These are phyloP conservation scores for Uropsilus gracilis DNA, from an alignment of 2,113 vertebrate genomes.

Conservation along the genomic window DNA sequence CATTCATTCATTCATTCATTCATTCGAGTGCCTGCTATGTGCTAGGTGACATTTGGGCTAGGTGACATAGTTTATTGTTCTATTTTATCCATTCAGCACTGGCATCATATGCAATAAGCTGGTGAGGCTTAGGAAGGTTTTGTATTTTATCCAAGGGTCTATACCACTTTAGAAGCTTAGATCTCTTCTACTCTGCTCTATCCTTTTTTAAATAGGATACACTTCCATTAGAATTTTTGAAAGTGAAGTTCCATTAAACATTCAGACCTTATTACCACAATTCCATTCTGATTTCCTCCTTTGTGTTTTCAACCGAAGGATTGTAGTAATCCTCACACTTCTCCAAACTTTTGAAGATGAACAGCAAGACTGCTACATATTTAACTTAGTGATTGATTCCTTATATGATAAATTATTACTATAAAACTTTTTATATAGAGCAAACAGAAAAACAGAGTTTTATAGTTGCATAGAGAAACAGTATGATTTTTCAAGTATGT, in stretches of 20 bases:
- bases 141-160: not conserved
- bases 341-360: constrained; percentile 34
- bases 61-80: not conserved
- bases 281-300: not conserved
- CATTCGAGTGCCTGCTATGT: not conserved
- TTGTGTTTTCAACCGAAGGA: constrained; percentile 40
- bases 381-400: constrained; percentile 40
- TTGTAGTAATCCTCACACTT: not conserved
- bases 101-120: not conserved
- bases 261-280: not conserved
- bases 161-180: not conserved
- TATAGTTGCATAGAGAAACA: constrained; percentile 47
- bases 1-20: too few species aligned
- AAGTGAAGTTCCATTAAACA: not conserved
- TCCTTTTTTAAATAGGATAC: not conserved
- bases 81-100: not conserved
- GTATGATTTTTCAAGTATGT: not conserved
- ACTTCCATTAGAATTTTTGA: not conserved
- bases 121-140: not conserved
- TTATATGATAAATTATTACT: constrained; percentile 32
- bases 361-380: not conserved
- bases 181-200: not conserved
- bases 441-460: constrained; percentile 48
- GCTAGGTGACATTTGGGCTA: not conserved
- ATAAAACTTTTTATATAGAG: constrained; percentile 49